These are phyloP conservation scores for Pogonomyrmex barbatus DNA, from an alignment of 1,140 invertebrate genomes.

Conservation along the genomic window DNA sequence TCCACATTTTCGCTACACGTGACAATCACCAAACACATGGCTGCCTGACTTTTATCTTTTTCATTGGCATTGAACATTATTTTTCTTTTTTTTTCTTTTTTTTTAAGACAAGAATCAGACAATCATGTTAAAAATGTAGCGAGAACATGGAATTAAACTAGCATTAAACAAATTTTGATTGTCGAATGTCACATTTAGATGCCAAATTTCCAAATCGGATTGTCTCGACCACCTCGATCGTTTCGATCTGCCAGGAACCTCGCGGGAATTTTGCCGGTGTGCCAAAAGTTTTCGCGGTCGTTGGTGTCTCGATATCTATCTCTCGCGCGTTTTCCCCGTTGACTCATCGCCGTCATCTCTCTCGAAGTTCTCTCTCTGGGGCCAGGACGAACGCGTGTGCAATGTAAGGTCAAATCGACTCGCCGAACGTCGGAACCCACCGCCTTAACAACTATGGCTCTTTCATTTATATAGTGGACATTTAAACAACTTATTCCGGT, in stretches of 20 bases:
- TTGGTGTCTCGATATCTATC: conserved; percentile 45
- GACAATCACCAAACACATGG: neutral
- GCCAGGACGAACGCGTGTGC: conserved; percentile 56
- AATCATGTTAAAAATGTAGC: neutral
- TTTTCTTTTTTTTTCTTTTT: too few species aligned
- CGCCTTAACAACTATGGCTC: conserved; percentile 84
- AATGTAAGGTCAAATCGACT: conserved; percentile 52
- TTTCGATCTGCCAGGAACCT: conserved; percentile 60
- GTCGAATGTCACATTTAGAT: conserved; percentile 37
- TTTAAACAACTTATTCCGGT: conserved; percentile 87
- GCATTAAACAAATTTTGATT: conserved; percentile 24
- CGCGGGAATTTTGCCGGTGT: conserved; percentile 27
- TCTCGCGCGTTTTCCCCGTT: conserved; percentile 41
- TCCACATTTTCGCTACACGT: neutral
- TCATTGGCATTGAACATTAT: neutral
- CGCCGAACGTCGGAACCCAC: conserved; percentile 73
- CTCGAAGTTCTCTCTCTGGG: conserved; percentile 42
- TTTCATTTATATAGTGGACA: conserved; percentile 86
- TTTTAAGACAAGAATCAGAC: neutral
- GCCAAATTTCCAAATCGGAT: conserved; percentile 36
- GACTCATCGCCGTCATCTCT: conserved; percentile 37
- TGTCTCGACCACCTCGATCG: conserved; percentile 44
- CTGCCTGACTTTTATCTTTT: neutral
- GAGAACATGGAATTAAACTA: neutral
- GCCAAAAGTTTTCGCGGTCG: conserved; percentile 53